Evolutionary conservation across 2,113 vertebrate genomes (phyloP).

Genomic region (Cariama cristata): DNA sequence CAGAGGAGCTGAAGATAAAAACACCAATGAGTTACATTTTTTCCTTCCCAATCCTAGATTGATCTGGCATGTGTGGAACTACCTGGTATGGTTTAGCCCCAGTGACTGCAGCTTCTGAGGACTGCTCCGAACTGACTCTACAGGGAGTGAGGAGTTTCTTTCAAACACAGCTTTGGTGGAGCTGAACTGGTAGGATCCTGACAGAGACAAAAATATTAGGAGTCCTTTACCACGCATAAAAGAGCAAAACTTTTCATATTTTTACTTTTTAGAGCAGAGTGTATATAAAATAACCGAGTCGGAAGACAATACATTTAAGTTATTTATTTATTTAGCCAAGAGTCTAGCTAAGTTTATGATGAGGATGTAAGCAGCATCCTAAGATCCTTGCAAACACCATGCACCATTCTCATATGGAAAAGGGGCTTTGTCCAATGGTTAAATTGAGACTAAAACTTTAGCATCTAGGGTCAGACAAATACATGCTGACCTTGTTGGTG

Average conservation of each 20-base stretch:
- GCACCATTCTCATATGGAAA: neutral
- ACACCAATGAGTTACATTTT: neutral
- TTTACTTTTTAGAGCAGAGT: neutral
- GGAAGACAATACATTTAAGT: neutral
- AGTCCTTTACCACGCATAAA: neutral
- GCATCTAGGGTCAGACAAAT: neutral
- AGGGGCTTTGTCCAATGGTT: neutral
- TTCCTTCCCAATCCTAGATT: neutral
- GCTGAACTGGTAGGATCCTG: neutral
- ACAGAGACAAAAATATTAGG: neutral
- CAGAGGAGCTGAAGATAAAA: neutral
- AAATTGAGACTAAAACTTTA: neutral
- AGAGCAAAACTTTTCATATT: neutral
- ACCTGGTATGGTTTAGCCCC: neutral
- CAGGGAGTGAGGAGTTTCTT: neutral
- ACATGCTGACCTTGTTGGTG: neutral
- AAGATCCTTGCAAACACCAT: neutral
- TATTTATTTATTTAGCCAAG: neutral
- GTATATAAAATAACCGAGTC: neutral
- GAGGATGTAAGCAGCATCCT: neutral
- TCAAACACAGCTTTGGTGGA: neutral
- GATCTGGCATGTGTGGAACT: neutral
- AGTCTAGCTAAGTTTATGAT: neutral
- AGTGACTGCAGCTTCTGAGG: neutral
- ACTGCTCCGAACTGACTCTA: neutral